Conservation (phyloP, 2,113 vertebrate species). For the Burhinus oedicnemus region DNA sequence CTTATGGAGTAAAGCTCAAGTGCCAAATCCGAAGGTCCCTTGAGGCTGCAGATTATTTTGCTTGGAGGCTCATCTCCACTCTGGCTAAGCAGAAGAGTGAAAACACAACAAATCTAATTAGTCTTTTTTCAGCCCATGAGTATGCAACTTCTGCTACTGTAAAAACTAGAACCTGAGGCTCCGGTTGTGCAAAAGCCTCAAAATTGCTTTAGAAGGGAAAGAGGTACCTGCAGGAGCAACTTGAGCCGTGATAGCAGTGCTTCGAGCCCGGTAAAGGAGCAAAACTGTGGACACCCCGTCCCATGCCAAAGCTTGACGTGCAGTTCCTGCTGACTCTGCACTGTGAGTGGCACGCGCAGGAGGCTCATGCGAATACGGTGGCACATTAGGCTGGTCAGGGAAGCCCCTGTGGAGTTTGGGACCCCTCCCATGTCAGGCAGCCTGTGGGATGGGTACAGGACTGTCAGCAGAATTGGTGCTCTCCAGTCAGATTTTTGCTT, state of each 20-base stretch:
- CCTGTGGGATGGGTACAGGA: background rate
- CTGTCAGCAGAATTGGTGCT: background rate
- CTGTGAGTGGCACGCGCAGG: background rate
- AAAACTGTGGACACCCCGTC: accelerated
- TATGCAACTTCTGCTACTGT: background rate
- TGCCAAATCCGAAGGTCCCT: background rate
- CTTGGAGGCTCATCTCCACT: background rate
- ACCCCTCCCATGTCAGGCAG: background rate
- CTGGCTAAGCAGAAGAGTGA: background rate
- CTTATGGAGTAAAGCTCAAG: background rate
- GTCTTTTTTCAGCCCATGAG: background rate
- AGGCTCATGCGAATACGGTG: accelerated
- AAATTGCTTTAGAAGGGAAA: background rate
- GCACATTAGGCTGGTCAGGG: accelerated
- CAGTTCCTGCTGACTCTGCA: background rate
- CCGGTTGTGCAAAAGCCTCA: background rate
- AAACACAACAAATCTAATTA: background rate
- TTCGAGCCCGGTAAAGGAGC: background rate
- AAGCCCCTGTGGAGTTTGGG: background rate
- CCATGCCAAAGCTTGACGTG: background rate
- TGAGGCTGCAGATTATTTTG: background rate
- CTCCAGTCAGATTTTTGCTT: background rate
- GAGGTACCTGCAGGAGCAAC: background rate
- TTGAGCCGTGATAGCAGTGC: background rate
- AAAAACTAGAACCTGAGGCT: background rate